These are phyloP conservation scores for Phyllostomus discolor DNA, from an alignment of 2,113 vertebrate genomes.

Conservation along the genomic window DNA sequence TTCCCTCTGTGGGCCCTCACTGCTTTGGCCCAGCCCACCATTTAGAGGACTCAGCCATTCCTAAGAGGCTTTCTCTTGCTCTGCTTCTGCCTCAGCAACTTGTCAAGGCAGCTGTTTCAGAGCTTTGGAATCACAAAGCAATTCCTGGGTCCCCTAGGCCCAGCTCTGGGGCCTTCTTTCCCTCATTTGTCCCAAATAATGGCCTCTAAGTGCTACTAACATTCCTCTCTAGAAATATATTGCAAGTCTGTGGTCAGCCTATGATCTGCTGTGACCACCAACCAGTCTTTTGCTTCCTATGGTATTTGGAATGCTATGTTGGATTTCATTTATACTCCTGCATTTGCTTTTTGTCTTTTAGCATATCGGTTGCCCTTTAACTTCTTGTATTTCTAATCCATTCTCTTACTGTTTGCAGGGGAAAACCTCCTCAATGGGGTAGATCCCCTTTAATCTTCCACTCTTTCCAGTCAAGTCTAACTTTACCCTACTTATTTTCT, in stretches of 20 bases:
- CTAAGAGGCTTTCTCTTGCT: not conserved
- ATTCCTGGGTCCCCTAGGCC: not conserved
- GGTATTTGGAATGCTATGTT: not conserved
- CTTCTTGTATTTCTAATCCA: not conserved
- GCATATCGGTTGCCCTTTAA: not conserved
- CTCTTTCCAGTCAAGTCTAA: not conserved
- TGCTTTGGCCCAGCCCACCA: not conserved
- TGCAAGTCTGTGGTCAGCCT: not conserved
- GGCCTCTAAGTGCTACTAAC: constrained; percentile 21
- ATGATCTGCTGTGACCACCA: not conserved
- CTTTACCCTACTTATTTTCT: not conserved
- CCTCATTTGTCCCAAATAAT: constrained; percentile 40
- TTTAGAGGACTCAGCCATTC: not conserved
- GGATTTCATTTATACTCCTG: not conserved
- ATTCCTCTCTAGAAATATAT: not conserved
- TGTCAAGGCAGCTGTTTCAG: not conserved
- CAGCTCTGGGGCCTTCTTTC: not conserved
- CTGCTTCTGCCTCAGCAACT: constrained; percentile 10
- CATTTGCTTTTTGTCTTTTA: not conserved
- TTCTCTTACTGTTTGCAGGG: not conserved
- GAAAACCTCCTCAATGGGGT: not conserved
- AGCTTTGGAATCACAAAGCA: constrained; percentile 14
- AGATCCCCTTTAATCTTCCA: not conserved
- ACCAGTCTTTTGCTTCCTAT: not conserved
- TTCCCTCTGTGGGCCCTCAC: not conserved